Conservation (phyloP, 2,113 vertebrate species). For the Pterocles gutturalis region DNA sequence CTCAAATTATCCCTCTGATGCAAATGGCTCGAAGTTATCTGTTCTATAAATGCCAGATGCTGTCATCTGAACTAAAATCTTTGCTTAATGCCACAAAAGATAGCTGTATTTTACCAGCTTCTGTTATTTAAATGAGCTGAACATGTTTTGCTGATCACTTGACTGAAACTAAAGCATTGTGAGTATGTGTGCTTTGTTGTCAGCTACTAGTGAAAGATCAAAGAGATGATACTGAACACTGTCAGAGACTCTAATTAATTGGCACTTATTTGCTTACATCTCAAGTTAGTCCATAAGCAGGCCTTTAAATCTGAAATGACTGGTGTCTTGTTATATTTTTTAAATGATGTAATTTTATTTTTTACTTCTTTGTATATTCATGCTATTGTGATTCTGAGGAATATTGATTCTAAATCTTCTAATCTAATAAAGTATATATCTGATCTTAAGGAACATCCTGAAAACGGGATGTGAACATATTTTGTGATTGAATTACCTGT, state of each 20-base stretch:
- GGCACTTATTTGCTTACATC: constrained; percentile 25
- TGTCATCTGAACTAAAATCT: constrained; percentile 56
- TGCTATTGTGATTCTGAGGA: background rate
- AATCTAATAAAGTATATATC: background rate
- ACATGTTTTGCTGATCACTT: constrained; percentile 47
- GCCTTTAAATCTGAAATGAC: constrained; percentile 29
- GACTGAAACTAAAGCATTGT: constrained; percentile 63
- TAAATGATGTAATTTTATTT: background rate
- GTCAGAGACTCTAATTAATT: constrained; percentile 41
- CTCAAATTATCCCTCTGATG: constrained; percentile 44
- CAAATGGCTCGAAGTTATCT: constrained; percentile 59
- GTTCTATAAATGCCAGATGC: constrained; percentile 65
- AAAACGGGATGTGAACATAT: background rate
- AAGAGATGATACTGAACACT: background rate
- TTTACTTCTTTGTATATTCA: background rate
- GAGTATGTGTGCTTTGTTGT: constrained; percentile 58
- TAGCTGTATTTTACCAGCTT: constrained; percentile 59
- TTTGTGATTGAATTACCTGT: background rate
- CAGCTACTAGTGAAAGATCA: constrained; percentile 40
- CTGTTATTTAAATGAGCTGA: constrained; percentile 73
- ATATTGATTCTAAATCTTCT: background rate
- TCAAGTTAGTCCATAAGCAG: constrained; percentile 33
- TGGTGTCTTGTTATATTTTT: background rate
- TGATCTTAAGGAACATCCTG: background rate
- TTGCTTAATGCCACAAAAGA: constrained; percentile 57